A percentile compares a stretch with the other conserved stretches of the same genome.
phyloP scores from a whole-genome alignment of 2,888 invertebrate species.

The Platynereis dumerilii region DNA sequence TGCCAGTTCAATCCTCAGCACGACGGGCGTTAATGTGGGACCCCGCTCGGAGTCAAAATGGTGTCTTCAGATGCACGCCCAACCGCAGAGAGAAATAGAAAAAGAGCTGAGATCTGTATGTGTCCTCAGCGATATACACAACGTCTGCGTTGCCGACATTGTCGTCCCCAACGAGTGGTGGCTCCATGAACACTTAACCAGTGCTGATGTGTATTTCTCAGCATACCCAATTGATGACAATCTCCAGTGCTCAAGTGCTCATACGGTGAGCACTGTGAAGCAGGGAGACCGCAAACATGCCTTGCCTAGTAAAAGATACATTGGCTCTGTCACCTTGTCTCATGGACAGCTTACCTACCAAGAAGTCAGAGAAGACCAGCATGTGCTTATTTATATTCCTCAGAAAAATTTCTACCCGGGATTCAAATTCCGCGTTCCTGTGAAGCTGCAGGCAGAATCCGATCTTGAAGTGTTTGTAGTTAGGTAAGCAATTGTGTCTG shows the following conservation, averaged over 20 bases:
- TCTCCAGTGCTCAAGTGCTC: conserved; percentile 51
- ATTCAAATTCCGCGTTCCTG: conserved; percentile 87
- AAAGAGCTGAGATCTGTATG: conserved; percentile 84
- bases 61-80: conserved; percentile 59
- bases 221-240: conserved; percentile 69
- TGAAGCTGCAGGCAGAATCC: conserved; percentile 72
- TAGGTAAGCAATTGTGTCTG: conserved; percentile 69
- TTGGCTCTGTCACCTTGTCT: conserved; percentile 33
- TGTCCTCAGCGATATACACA: conserved; percentile 81
- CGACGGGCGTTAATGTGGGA: background rate
- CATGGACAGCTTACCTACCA: conserved; percentile 68
- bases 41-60: conserved; percentile 30
- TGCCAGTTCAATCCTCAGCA: conserved; percentile 64
- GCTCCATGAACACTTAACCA: conserved; percentile 63
- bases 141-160: conserved; percentile 87
- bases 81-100: conserved; percentile 42
- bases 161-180: conserved; percentile 92
- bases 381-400: conserved; percentile 84
- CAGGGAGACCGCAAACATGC: background rate
- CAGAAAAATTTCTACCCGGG: conserved; percentile 88
- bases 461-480: conserved; percentile 78
- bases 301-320: conserved; percentile 12
- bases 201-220: conserved; percentile 84
- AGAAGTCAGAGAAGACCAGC: conserved; percentile 83
- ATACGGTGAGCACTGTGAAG: conserved; percentile 44